phyloP scores from a whole-genome alignment of 2,113 vertebrate genomes.

The Onychorhynchus coronatus region DNA sequence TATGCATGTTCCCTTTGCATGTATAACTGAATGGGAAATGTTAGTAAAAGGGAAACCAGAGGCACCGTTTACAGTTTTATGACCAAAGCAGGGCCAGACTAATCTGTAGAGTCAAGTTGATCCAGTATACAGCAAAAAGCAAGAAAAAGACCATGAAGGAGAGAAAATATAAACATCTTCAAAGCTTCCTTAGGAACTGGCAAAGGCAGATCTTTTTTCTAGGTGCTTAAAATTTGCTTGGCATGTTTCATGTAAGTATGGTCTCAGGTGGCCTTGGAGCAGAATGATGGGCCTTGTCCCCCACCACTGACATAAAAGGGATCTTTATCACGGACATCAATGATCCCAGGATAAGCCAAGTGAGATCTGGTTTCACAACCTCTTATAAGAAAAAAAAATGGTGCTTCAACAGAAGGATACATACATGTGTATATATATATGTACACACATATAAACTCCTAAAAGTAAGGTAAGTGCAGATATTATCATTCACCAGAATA shows the following conservation, averaged over 20 bases:
- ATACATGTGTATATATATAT: neutral
- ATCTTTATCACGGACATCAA: neutral
- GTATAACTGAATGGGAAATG: neutral
- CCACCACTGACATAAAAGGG: neutral
- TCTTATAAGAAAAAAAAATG: neutral
- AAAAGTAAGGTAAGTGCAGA: neutral
- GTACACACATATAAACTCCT: neutral
- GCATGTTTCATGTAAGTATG: neutral
- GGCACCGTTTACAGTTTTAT: neutral
- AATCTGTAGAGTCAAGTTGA: neutral
- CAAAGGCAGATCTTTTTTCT: neutral
- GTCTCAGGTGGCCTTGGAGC: neutral
- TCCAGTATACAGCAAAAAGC: constrained; percentile 20
- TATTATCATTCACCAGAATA: neutral
- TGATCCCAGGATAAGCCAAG: neutral
- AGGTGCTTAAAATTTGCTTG: neutral
- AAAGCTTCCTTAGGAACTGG: neutral
- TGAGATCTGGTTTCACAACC: neutral
- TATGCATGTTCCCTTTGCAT: neutral
- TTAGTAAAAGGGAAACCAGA: constrained; percentile 21
- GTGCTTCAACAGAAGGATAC: neutral
- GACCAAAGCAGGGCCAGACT: neutral
- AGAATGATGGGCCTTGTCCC: neutral
- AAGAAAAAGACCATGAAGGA: neutral
- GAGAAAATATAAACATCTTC: neutral